Conservation (phyloP, 2,797 vertebrate genomes). For the Meda fulgida region DNA sequence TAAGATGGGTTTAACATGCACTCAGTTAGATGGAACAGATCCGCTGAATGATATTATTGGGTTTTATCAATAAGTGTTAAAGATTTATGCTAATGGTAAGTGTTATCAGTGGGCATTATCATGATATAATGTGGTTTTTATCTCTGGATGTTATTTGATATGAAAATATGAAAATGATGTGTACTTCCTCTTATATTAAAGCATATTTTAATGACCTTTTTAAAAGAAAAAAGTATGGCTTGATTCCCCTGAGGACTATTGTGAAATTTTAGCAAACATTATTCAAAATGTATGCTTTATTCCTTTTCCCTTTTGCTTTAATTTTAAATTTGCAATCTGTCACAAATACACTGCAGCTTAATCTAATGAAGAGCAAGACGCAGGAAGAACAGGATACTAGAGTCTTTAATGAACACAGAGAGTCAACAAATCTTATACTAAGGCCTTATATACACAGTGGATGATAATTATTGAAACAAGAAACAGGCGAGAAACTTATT, state of each 20-base stretch:
- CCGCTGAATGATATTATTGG: not conserved
- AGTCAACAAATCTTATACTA: not conserved
- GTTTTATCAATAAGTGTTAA: not conserved
- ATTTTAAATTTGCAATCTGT: not conserved
- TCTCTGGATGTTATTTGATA: not conserved
- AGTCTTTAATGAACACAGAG: not conserved
- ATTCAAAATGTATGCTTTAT: not conserved
- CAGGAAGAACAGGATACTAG: not conserved
- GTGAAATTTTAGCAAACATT: not conserved
- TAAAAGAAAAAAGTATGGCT: not conserved
- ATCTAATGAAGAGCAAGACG: not conserved
- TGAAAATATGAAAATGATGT: not conserved
- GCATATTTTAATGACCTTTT: not conserved
- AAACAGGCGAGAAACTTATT: not conserved
- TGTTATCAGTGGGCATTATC: not conserved
- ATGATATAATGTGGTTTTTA: not conserved
- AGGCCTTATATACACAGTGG: not conserved
- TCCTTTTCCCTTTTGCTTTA: not conserved
- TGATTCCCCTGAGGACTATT: not conserved
- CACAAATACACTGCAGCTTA: not conserved
- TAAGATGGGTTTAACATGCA: conserved; percentile 6
- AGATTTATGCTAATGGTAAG: not conserved
- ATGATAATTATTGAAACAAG: not conserved
- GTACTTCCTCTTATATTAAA: not conserved
- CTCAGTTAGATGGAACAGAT: not conserved